Conservation (phyloP, 2,888 invertebrate species). For the Xylocampa areola region DNA sequence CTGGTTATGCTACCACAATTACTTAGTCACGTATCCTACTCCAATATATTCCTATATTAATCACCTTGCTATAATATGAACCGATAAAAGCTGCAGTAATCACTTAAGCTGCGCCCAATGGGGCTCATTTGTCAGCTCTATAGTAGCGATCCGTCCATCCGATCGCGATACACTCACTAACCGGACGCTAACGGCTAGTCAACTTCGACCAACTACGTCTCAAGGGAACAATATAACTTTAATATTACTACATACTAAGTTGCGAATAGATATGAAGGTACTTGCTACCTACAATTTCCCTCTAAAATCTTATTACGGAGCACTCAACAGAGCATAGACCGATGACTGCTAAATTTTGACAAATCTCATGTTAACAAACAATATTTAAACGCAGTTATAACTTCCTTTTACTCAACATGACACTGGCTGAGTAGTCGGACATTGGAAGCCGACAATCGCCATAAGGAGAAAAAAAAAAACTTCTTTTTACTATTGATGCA, state of each 20-base stretch:
- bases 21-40: slow-evolving; percentile 25
- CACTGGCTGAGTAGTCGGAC: too few relatives aligned
- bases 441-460: too few relatives aligned
- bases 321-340: too few relatives aligned
- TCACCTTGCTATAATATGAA: slow-evolving; percentile 52
- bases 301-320: too few relatives aligned
- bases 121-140: slow-evolving; percentile 80
- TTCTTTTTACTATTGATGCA: too few relatives aligned
- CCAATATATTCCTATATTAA: slow-evolving; percentile 31
- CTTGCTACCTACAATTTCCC: slow-evolving; percentile 1
- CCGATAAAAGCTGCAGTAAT: slow-evolving; percentile 84
- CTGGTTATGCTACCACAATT: not conserved
- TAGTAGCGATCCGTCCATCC: slow-evolving; percentile 70
- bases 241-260: too few relatives aligned
- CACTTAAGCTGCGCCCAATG: slow-evolving; percentile 84
- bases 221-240: slow-evolving; percentile 2
- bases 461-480: too few relatives aligned
- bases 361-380: too few relatives aligned
- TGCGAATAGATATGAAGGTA: not conserved
- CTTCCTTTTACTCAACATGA: too few relatives aligned
- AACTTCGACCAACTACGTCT: slow-evolving; percentile 23
- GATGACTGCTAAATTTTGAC: too few relatives aligned
- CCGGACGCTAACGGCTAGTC: slow-evolving; percentile 22
- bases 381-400: too few relatives aligned
- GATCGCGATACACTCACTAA: slow-evolving; percentile 67